Base-by-base conservation (phyloP, 2,113 vertebrate species). In the Heterochromis multidens region DNA sequence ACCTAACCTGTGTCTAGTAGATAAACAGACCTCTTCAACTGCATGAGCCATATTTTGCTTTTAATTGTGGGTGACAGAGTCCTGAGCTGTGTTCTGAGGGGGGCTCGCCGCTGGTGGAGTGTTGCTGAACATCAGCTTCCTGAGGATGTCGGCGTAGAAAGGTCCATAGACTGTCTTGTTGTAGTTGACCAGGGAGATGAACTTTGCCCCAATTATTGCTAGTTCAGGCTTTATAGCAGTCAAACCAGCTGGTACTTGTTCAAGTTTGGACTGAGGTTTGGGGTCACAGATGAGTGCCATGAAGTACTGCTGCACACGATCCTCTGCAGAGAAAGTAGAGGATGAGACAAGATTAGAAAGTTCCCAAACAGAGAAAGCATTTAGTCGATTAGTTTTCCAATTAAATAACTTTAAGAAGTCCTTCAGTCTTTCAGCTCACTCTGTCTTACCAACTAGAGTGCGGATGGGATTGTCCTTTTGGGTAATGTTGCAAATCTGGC, bases 131-230 rank as follows among this genome's bases (percentile, higher is more conserved):
- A 99, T 96, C 67, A 99, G 94, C 89, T 96, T 98, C 90, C 95
- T 97, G 56, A 99, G 96, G 94, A 99, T 98, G 80, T 93, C 96
- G 5, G 97, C 96, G 63, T 99, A 99, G 92, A 98, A 98, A 21
- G 97, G 97, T 94, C 97, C 97, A 49, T 98, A 99, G 6, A 99
- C 97, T 82, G 95, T 94, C 85, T 96, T 97, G 95, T 99, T 99
- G 91, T 97, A 97, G 93, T 97, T 97, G 57, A 98, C 96, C 65
- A 99, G 96, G 92, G 90, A 95, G 27, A 96, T 90, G 40, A 97
- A 99, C 63, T 96, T 97, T 59, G 94, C 94, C 65, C 96, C 97
- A 40, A 98, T 37, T 0, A 81, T 43, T 60, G 96, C 94, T 25
- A 99, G 93, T 90, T 99, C 98, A 0, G 94, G 86, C 81, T 97